A percentile compares a stretch with the other conserved stretches of the same genome.
Evolutionary conservation across 53 echinoderm and acorn worm species (phyloP).

Genomic region (Zoroaster sp.): DNA sequence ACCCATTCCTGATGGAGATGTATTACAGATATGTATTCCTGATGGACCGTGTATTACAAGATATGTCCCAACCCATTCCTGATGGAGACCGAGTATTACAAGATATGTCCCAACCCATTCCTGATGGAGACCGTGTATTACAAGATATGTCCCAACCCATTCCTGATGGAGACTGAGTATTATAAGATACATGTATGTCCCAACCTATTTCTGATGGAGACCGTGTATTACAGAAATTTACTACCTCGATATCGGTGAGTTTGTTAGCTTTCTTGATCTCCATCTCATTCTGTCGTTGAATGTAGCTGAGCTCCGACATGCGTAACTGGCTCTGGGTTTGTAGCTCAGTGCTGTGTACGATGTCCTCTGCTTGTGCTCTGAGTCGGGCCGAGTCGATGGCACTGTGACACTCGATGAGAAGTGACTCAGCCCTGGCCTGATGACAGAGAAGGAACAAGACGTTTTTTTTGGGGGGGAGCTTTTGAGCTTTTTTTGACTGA

Average conservation of each 20-base stretch:
- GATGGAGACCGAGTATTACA: too few species aligned
- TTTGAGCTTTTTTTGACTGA: too few species aligned
- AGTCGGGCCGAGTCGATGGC: conserved; percentile 83
- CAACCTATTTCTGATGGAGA: too few species aligned
- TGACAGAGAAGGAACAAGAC: background rate
- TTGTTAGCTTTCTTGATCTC: conserved; percentile 73
- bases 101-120: too few species aligned
- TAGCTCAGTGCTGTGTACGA: conserved; percentile 67
- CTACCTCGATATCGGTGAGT: conserved; percentile 83
- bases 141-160: too few species aligned
- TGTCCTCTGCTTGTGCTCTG: conserved; percentile 88
- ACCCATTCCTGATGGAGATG: too few species aligned
- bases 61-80: too few species aligned
- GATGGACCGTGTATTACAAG: too few species aligned
- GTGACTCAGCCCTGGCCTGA: conserved; percentile 89
- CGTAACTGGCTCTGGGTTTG: conserved; percentile 51
- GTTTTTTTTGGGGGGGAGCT: background rate
- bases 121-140: too few species aligned
- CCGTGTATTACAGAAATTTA: background rate
- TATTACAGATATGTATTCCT: too few species aligned
- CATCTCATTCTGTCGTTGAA: conserved; percentile 52
- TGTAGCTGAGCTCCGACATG: conserved; percentile 66
- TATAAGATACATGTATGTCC: background rate
- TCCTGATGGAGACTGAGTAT: too few species aligned
- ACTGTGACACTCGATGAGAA: conserved; percentile 91